Evolutionary conservation across 2,113 vertebrate species (phyloP).

Genomic region (Rousettus leschenaultii): DNA sequence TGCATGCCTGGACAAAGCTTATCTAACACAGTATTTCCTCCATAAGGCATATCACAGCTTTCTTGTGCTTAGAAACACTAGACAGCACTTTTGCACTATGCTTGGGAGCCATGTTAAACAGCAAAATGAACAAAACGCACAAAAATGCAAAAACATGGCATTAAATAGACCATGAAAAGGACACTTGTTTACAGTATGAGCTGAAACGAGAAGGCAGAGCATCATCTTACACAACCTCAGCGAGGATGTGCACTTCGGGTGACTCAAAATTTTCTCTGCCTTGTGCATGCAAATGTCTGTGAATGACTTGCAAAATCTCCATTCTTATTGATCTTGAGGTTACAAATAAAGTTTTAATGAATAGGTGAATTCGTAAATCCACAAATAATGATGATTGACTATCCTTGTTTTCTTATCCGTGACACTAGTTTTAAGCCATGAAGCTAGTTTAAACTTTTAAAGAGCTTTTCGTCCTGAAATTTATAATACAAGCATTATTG

Average conservation of each 20-base stretch:
- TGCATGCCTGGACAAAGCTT: not conserved
- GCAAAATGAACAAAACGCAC: not conserved
- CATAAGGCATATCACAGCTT: not conserved
- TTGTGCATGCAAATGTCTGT: not conserved
- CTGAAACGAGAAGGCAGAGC: not conserved
- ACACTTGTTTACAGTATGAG: not conserved
- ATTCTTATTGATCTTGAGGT: not conserved
- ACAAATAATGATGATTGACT: not conserved
- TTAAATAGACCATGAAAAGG: not conserved
- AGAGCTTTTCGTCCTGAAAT: not conserved
- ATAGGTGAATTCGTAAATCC: not conserved
- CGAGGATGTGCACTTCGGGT: not conserved
- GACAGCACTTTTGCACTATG: not conserved
- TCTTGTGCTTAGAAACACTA: not conserved
- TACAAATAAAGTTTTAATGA: conserved; percentile 36
- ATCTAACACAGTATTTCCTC: not conserved
- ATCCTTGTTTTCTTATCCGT: not conserved
- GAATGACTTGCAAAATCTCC: not conserved
- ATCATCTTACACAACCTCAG: not conserved
- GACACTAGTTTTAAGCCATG: not conserved
- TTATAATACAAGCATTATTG: not conserved
- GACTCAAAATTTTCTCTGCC: not conserved
- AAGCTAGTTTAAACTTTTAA: not conserved
- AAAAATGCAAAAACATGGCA: not conserved
- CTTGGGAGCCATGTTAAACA: not conserved